These are phyloP conservation scores for Neosilurus mollespiculum DNA, from an alignment of 2,797 vertebrate genomes.

Conservation along the genomic window DNA sequence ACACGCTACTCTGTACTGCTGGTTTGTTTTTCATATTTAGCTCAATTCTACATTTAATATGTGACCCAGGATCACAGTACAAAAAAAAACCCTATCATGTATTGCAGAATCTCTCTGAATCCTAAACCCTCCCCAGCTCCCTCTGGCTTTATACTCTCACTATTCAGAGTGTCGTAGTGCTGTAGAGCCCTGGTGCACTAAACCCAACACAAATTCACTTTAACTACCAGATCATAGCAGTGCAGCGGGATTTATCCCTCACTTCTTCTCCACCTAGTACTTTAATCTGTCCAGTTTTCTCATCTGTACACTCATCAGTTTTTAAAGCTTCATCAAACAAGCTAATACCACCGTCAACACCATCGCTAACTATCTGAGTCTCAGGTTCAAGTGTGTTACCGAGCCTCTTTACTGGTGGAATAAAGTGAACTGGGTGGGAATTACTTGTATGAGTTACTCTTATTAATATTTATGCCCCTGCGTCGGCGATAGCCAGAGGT, in stretches of 20 bases:
- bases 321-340: too few species aligned
- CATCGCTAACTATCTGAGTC: too few species aligned
- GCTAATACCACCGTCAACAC: too few species aligned
- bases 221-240: neutral
- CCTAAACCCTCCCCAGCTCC: neutral
- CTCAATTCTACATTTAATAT: neutral
- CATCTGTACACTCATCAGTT: slow-evolving; percentile 3
- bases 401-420: too few species aligned
- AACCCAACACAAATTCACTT: neutral
- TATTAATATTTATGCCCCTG: too few species aligned
- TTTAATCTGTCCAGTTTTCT: neutral
- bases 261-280: neutral
- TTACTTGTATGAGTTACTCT: too few species aligned
- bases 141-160: neutral
- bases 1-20: slow-evolving; percentile 14
- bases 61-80: neutral
- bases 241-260: neutral
- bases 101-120: neutral
- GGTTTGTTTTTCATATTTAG: neutral
- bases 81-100: neutral
- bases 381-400: too few species aligned
- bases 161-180: neutral
- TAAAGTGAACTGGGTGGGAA: too few species aligned
- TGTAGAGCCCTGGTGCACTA: neutral
- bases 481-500: too few species aligned